These are phyloP conservation scores for Melanotaenia boesemani DNA, from an alignment of 2,797 vertebrate genomes.

Conservation along the genomic window DNA sequence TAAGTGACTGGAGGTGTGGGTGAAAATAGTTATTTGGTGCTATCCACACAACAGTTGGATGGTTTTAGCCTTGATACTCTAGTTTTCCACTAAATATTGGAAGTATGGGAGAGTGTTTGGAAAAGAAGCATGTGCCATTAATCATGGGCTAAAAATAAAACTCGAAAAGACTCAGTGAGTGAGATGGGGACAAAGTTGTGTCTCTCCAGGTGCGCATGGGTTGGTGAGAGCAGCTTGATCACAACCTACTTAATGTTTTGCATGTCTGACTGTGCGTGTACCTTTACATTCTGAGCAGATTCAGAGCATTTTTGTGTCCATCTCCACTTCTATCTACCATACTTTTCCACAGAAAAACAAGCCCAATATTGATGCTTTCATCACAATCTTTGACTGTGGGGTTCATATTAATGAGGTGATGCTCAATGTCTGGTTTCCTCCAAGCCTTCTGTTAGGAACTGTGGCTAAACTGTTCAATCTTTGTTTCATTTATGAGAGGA, in stretches of 20 bases:
- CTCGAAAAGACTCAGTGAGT: constrained; percentile 42
- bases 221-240: constrained; percentile 60
- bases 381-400: background rate
- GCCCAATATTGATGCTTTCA: background rate
- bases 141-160: constrained; percentile 72
- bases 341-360: background rate
- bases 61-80: constrained; percentile 17
- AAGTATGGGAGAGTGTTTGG: constrained; percentile 13
- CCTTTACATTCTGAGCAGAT: background rate
- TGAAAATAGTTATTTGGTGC: constrained; percentile 16
- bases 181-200: constrained; percentile 59
- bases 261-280: constrained; percentile 10
- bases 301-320: background rate
- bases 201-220: constrained; percentile 49
- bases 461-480: background rate
- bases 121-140: constrained; percentile 51
- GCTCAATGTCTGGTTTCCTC: background rate
- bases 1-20: background rate
- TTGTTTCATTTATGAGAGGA: background rate
- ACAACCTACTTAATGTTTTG: constrained; percentile 19
- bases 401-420: background rate
- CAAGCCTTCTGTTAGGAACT: background rate
- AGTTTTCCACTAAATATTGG: constrained; percentile 47
- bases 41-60: constrained; percentile 17
- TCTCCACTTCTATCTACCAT: background rate